Base-by-base conservation (phyloP, 2,797 vertebrate species). In the Balearica regulorum region DNA sequence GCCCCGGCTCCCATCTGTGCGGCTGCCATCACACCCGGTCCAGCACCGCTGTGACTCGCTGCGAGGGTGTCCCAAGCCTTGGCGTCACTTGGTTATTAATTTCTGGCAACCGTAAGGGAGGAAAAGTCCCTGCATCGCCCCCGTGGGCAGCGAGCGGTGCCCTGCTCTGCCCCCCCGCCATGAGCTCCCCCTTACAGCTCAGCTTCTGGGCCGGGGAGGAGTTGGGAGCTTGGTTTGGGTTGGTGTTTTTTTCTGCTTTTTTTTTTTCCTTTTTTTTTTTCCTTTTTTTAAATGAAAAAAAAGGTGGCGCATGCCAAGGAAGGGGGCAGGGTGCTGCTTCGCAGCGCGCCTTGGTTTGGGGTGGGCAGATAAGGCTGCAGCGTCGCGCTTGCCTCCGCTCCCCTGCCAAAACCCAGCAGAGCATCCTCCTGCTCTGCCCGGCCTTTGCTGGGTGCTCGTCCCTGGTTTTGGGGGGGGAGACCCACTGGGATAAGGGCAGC, bases 271-370 rank as follows among this genome's bases (percentile, higher is more conserved):
- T 51, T 51, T 54, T 54, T 54, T 26, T 25, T 51, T 51, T 51
- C 51, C 25, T 43, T 55, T 83, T 82, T 35, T 57, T 6, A 25
- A 46, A 17, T 61, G 13, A 71, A 46, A 62, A 46, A 62, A 49
- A 93, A 70, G 62, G 66, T 31, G 2, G n/a, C 13, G 8, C 60
- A 31, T 0, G 1, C 31, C 0, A 2, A 72, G 61, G 77, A 71
- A 79, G 90, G 88, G 94, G 83, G 93, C 62, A 92, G 92, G 95
- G 94, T 4, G 1, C 93, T 94, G 94, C 88, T 86, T 81, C 3
- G 7, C 80, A 83, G 57, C 2, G 3, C 19, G 1, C 39, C 61
- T 78, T 83, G 53, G 53, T 71, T 95, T 93, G 93, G 94, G 80
- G 88, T 83, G 76, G 78, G 77, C 88, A 93, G 95, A 91, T 95